Base-by-base conservation (phyloP, 1,140 invertebrate species). In the Papilio xuthus region DNA sequence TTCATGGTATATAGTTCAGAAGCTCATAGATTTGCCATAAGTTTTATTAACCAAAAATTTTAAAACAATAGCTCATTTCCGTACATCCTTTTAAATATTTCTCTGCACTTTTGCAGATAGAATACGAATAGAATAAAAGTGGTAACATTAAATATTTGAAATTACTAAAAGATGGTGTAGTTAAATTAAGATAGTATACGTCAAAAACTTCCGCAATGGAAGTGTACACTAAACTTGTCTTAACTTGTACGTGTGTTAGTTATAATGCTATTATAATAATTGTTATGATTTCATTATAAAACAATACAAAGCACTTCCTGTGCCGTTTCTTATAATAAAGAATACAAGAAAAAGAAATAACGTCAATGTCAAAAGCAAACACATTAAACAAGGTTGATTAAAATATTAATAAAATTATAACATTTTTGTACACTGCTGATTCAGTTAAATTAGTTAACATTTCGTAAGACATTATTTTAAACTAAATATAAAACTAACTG, bases 281-380 rank as follows among this genome's bases (percentile, higher is more conserved):
- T 32, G 20, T 63, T 63, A 15, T 67, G 12, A 67, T 67, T 18
- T 67, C 23, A 28, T 32, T 67, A 67, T 67, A 67, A 32, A 67
- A 67, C 23, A 67, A 23, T 12, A 60, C 56, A 60, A 60, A 67
- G 26, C 26, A 67, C 60, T 32, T 67, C 13, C 60, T 13, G 60
- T 28, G 13, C 26, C 13, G 26, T 67, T 67, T 28, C 56, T 60
- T 60, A 60, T n/a, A 53, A 53, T 60, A 26, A 60, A 13, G 2
- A 60, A 60, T 60, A 60, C 20, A 26, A 26, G 10, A 60, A 60
- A 60, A 60, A 37, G 2, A 60, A 60, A 60, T 60, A 56, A 53
- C 23, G 12, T 60, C 56, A 60, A 60, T 60, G 56, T 60, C 13
- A 60, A 3, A 60, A 60, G 56, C 1, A 10, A 56, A 60, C 44